phyloP scores from a whole-genome alignment of 2,797 vertebrate genomes.

The Pachyuromys duprasi region DNA sequence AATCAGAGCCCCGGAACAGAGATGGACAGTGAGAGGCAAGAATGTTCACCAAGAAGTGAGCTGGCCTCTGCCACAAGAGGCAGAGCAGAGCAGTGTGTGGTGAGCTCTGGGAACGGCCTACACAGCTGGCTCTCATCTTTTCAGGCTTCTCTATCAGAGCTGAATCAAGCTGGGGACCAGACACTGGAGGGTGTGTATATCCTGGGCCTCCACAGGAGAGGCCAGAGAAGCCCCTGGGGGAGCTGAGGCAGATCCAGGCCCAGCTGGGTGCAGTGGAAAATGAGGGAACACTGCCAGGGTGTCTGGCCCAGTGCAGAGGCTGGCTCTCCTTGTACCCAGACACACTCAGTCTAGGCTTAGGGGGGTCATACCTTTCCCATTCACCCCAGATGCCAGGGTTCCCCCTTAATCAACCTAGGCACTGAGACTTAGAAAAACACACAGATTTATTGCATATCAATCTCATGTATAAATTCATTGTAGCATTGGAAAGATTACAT shows the following conservation, averaged over 20 bases:
- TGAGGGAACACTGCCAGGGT: too few species aligned
- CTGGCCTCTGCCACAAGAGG: not conserved
- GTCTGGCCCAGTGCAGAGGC: fast-evolving
- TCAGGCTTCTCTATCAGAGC: not conserved
- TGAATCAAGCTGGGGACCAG: not conserved
- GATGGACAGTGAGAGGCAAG: fast-evolving
- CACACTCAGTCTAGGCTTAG: fast-evolving
- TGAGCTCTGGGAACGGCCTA: fast-evolving
- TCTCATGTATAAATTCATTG: slow-evolving; percentile 99
- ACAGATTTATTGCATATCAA: slow-evolving; percentile 99
- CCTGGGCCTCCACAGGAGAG: not conserved
- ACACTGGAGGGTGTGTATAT: not conserved
- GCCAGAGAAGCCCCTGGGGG: not conserved
- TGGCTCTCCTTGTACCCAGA: fast-evolving
- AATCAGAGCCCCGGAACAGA: not conserved
- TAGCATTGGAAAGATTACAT: slow-evolving; percentile 99
- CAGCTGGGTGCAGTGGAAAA: not conserved
- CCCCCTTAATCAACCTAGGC: slow-evolving; percentile 71
- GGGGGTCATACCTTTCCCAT: fast-evolving
- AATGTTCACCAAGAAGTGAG: not conserved
- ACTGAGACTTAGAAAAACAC: slow-evolving; percentile 95
- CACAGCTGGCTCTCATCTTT: fast-evolving
- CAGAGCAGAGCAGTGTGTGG: fast-evolving
- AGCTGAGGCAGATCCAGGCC: not conserved
- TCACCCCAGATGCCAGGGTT: not conserved